These are phyloP conservation scores for Gymnosoma rotundatum DNA, from an alignment of 2,888 invertebrate genomes.

Conservation along the genomic window DNA sequence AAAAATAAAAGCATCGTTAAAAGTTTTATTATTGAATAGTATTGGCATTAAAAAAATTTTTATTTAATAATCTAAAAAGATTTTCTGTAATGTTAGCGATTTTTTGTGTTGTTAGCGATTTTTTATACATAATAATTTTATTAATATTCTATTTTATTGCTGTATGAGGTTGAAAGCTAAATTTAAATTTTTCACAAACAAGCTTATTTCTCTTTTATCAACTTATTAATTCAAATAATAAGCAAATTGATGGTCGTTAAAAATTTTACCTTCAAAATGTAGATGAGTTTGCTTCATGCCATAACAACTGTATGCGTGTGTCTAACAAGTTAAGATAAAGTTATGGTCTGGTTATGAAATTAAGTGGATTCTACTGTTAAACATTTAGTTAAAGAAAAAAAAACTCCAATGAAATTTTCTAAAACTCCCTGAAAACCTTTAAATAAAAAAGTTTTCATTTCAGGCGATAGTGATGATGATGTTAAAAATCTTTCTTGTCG, in stretches of 20 bases:
- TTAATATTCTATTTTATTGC: too few relatives aligned
- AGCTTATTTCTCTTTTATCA: background rate
- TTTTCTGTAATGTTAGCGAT: too few relatives aligned
- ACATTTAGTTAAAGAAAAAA: background rate
- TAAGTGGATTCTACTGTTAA: conserved; percentile 71
- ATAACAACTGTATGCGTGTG: conserved; percentile 2
- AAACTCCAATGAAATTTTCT: background rate
- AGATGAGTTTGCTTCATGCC: background rate
- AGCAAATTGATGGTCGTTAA: conserved; percentile 66
- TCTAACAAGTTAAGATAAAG: conserved; percentile 1
- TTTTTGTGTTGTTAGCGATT: too few relatives aligned
- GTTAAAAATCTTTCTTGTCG: conserved; percentile 6
- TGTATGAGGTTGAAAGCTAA: too few relatives aligned
- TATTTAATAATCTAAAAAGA: too few relatives aligned
- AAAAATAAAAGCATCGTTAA: too few relatives aligned
- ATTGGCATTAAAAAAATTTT: too few relatives aligned
- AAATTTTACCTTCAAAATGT: background rate
- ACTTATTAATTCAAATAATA: background rate
- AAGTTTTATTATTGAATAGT: too few relatives aligned
- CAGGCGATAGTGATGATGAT: background rate
- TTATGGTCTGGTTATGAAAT: conserved; percentile 68
- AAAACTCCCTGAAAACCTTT: conserved; percentile 49
- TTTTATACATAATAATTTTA: too few relatives aligned
- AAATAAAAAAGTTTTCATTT: conserved; percentile 48
- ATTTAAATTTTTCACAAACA: background rate